Evolutionary conservation across 2,888 invertebrate genomes (phyloP), one percentile per base, ranked within the genome.

Genomic region (Smittia sp.): DNA sequence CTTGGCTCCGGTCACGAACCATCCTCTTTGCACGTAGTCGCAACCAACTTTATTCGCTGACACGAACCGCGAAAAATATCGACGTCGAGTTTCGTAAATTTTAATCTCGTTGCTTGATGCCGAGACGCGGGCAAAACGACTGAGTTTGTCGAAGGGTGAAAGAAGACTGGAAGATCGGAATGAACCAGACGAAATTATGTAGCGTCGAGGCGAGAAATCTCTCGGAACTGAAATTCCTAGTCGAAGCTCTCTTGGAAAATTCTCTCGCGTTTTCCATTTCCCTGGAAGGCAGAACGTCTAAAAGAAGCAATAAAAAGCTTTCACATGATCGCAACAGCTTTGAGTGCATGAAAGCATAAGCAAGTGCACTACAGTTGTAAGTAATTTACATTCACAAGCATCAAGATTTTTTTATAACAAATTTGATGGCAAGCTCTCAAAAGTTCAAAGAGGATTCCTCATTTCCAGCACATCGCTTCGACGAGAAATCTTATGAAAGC

Each of bases 1-100:
- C n/a, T 3, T 46, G 2, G 18, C 66, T 18, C 15, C 22, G 38
- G 32, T 38, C 46, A 68, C 39, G 41, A 68, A 46, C 15, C 24
- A 68, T 4, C n/a, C 22, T 68, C 46, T 13, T 68, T 68, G 68
- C 39, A 68, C 68, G 68, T 39, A 67, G 39, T 39, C 67, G 32
- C 39, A 68, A 66, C 41, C 25, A 68, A 68, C 68, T 68, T 41
- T 68, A 46, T 68, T 66, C n/a, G 18, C n/a, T 32, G 18, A 7
- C n/a, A n/a, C 11, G n/a, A n/a, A n/a, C n/a, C n/a, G n/a, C n/a
- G n/a, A n/a, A n/a, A n/a, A n/a, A n/a, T n/a, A n/a, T n/a, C n/a
- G n/a, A 3, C 15, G 15, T 58, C 58, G 22, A 15, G n/a, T 46
- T 22, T 18, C 58, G 22, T 13, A 22, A 58, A 58, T 58, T 22